phyloP scores from a whole-genome alignment of 1,140 invertebrate species.

The Bombyx mandarina region DNA sequence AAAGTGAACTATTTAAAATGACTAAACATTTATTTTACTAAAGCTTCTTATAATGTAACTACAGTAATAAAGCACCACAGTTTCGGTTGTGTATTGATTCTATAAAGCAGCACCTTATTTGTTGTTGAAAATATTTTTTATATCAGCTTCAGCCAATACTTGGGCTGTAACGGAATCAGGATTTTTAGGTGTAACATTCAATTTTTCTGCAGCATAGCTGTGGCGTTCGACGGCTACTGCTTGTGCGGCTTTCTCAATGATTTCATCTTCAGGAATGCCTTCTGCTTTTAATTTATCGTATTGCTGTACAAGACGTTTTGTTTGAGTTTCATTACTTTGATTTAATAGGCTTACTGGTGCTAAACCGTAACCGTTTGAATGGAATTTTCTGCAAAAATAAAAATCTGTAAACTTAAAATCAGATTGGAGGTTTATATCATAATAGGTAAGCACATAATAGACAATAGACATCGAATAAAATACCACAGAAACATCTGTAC shows the following conservation, averaged over 20 bases:
- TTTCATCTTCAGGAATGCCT: slow-evolving; percentile 62
- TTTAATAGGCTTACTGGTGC: slow-evolving; percentile 68
- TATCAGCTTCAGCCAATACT: slow-evolving; percentile 40
- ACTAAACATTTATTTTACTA: too few species aligned
- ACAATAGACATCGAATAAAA: too few species aligned
- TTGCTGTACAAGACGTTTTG: slow-evolving; percentile 73
- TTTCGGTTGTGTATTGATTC: too few species aligned
- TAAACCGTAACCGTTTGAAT: slow-evolving; percentile 69
- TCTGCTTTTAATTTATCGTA: slow-evolving; percentile 71
- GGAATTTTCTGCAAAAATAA: slow-evolving; percentile 73
- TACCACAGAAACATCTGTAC: too few species aligned
- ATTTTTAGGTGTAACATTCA: slow-evolving; percentile 17
- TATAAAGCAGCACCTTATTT: slow-evolving; percentile 15
- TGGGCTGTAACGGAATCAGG: slow-evolving; percentile 35
- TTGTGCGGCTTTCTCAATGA: slow-evolving; percentile 43
- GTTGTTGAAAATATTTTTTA: slow-evolving; percentile 61
- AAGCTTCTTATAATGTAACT: too few species aligned
- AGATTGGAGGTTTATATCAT: neutral
- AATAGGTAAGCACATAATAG: neutral
- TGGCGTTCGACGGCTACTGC: slow-evolving; percentile 27
- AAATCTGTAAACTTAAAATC: neutral
- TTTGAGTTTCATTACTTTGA: slow-evolving; percentile 63
- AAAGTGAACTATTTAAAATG: too few species aligned
- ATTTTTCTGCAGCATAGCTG: slow-evolving; percentile 14
- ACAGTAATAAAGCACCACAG: too few species aligned